phyloP scores from a whole-genome alignment of 1,140 invertebrate species.

The Diorhabda elongata region DNA sequence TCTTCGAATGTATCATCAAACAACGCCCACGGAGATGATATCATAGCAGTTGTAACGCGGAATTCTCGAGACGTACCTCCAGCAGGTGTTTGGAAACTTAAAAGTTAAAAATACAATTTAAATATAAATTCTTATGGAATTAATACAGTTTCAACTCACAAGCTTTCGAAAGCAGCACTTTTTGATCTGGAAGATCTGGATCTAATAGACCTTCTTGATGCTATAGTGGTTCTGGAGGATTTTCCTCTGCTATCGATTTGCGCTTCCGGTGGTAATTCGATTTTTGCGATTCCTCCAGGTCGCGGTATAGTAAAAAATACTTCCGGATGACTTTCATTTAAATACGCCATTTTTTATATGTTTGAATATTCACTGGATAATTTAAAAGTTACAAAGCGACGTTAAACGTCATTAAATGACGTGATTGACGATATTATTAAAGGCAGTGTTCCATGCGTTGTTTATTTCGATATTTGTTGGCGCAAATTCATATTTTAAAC shows the following conservation, averaged over 20 bases:
- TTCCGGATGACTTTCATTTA: slow-evolving; percentile 20
- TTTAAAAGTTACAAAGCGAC: not conserved
- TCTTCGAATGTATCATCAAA: slow-evolving; percentile 11
- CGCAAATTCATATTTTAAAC: too few species aligned
- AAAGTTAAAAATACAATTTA: not conserved
- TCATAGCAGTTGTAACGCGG: slow-evolving; percentile 4
- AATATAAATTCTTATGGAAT: too few species aligned
- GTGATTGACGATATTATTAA: too few species aligned
- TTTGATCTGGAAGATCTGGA: not conserved
- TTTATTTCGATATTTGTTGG: too few species aligned
- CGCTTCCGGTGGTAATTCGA: not conserved
- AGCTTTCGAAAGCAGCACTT: not conserved
- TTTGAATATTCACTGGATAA: not conserved
- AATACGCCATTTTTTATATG: slow-evolving; percentile 10
- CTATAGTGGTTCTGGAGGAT: not conserved
- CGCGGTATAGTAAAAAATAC: slow-evolving; percentile 18
- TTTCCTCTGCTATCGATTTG: not conserved
- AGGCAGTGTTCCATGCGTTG: too few species aligned
- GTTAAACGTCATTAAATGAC: too few species aligned
- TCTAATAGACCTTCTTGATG: not conserved
- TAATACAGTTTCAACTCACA: slow-evolving; percentile 1
- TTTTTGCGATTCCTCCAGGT: slow-evolving; percentile 25
- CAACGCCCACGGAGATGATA: slow-evolving; percentile 5
- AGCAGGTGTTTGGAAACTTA: not conserved
- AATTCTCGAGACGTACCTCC: slow-evolving; percentile 3